Base-by-base conservation (phyloP, 2,113 vertebrate genomes). In the Oriolus oriolus region DNA sequence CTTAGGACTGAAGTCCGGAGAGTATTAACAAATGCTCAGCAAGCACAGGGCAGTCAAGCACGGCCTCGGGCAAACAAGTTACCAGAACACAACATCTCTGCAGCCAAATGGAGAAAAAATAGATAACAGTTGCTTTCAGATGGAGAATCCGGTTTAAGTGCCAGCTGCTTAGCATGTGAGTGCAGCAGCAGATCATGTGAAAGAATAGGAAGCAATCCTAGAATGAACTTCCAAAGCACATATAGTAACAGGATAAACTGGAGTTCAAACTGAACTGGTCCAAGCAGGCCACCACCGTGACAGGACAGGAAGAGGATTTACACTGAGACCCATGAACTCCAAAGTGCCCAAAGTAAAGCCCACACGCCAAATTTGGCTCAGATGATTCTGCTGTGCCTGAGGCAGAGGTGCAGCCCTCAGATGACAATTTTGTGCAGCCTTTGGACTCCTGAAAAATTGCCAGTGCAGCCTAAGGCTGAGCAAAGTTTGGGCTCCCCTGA, bases 401-500 rank as follows among this genome's bases (percentile, higher is more conserved):
- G 61, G 53, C 57, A 85, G 85, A 95, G 71, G 63, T 45, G 71
- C 88, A 94, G 76, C 53, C 70, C 61, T 80, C 63, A 59, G 83
- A 75, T 0, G 12, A 68, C 31, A 64, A 85, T 75, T 90, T 86
- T 71, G 83, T 92, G 74, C 64, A 95, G 94, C 81, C 87, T 95
- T 86, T 77, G 71, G 61, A 75, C 83, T 96, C 87, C 69, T 90
- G 87, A 92, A 79, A 92, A 93, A 59, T 31, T 88, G 59, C 16
- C 75, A 88, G 83, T 56, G 76, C 73, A 95, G 93, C 90, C 93
- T 90, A 91, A 94, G 93, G 94, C 92, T 96, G 92, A 95, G 95
- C 97, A 97, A 96, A 97, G 97, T 97, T 96, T 97, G 97, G 97
- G 97, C 97, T 97, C 94, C 97, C 96, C 92, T 97, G 97, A 97